Evolutionary conservation across 2,888 invertebrate genomes (phyloP).

Genomic region (Coecobrya sp.): DNA sequence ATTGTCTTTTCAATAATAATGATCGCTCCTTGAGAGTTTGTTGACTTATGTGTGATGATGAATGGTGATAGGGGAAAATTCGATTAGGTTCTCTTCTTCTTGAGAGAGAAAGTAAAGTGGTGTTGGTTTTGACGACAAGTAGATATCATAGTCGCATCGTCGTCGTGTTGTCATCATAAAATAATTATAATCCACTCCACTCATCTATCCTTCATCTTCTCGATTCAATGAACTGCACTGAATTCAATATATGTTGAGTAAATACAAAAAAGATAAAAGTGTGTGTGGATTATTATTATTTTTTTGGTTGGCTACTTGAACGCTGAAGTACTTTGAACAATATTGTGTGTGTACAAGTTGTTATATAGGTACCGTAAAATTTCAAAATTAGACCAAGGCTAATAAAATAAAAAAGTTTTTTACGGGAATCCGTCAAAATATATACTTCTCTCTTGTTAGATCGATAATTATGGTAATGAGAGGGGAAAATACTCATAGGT

Average conservation of each 20-base stretch:
- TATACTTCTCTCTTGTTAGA: neutral
- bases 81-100: conserved; percentile 20
- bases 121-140: conserved; percentile 39
- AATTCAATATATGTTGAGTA: conserved; percentile 2
- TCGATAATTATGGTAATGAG: neutral
- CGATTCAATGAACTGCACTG: conserved; percentile 29
- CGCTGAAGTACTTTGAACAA: neutral
- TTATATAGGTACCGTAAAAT: neutral
- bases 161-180: no score
- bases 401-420: neutral
- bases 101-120: neutral
- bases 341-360: neutral
- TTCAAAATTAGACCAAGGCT: neutral
- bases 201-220: neutral
- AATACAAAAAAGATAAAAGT: neutral
- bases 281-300: conserved; percentile 28
- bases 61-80: conserved; percentile 34
- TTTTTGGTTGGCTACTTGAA: neutral
- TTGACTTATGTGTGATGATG: conserved; percentile 13
- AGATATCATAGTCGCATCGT: neutral
- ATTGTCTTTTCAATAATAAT: conserved; percentile 60
- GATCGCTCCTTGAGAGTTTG: conserved; percentile 32
- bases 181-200: conserved; percentile 41
- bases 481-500: no score
- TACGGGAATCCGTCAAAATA: neutral